A percentile compares a stretch with the other conserved stretches of the same genome.
These are phyloP conservation scores for Caerostris extrusa DNA, from an alignment of 1,140 invertebrate species.

Conservation along the genomic window DNA sequence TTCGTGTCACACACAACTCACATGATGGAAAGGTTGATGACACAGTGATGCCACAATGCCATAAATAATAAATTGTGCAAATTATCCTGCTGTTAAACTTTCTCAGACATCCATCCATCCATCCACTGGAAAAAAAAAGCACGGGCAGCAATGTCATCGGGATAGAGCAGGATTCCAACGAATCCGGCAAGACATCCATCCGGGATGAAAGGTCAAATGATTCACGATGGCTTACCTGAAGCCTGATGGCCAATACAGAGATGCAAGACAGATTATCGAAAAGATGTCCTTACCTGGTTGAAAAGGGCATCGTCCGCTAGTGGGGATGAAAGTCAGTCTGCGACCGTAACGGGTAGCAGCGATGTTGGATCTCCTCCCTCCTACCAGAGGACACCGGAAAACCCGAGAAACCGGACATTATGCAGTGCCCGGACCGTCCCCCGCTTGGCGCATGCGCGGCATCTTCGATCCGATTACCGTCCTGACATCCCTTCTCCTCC, in stretches of 20 bases:
- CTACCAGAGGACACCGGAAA: slow-evolving; percentile 75
- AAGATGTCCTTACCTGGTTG: slow-evolving; percentile 67
- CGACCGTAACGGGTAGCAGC: slow-evolving; percentile 67
- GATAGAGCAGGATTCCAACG: neutral
- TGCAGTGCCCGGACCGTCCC: slow-evolving; percentile 76
- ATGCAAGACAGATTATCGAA: neutral
- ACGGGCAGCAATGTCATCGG: neutral
- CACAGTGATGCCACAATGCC: neutral
- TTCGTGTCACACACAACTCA: neutral
- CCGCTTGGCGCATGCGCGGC: slow-evolving; percentile 55
- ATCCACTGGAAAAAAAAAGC: neutral
- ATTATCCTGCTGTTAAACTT: neutral
- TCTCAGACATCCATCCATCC: neutral
- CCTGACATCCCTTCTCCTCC: slow-evolving; percentile 2
- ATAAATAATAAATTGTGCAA: slow-evolving; percentile 21
- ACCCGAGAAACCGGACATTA: slow-evolving; percentile 75
- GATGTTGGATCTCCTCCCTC: slow-evolving; percentile 65
- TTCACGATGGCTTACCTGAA: neutral
- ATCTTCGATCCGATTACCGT: slow-evolving; percentile 75
- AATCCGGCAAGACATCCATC: neutral
- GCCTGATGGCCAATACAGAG: neutral
- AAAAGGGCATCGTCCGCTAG: slow-evolving; percentile 60
- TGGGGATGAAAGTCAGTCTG: slow-evolving; percentile 52
- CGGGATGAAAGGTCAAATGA: neutral
- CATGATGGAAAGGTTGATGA: neutral